Base-by-base conservation (phyloP, 2,113 vertebrate species). In the Leiothrix lutea region DNA sequence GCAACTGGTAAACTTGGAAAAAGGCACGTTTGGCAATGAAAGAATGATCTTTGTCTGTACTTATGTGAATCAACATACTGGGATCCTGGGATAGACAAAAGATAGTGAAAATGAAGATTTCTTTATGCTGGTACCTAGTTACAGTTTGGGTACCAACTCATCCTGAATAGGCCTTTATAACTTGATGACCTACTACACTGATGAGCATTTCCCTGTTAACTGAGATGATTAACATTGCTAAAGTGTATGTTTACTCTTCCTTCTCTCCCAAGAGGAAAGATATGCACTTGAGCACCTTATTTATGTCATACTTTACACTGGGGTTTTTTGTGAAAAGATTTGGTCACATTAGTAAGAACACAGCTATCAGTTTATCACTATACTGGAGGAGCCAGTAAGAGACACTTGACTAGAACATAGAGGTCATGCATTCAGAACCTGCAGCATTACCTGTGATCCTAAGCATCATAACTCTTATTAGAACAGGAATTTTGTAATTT, bases 201-300 rank as follows among this genome's bases (percentile, higher is more conserved):
- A 62, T 66, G 67, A 94, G 42, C 53, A 79, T 7, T 60, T 11
- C 28, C 8, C 14, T 80, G 24, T 40, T 87, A 84, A 95, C 29
- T 40, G 18, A 81, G 60, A 80, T 84, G 11, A 92, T 78, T 80
- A 90, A 84, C 25, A 92, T 44, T 57, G 86, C 26, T 71, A 47
- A 86, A 73, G 1, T 28, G 11, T 24, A 45, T 71, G 36, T 66
- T 91, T 86, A 78, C 18, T 64, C 26, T 20, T 92, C 67, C 31
- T 85, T 13, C 44, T 82, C 58, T 61, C 38, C 56, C 29, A 80
- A 35, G 16, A 90, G 28, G 36, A 58, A 88, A 51, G 17, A 82
- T 9, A 90, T 51, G 26, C 29, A 67, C 44, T 40, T 25, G 18
- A 81, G 12, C 38, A n/a, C 21, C 57, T 80, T 69, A 64, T 13